Base-by-base conservation (phyloP, 1,140 invertebrate species). In the Berghia stephanieae region DNA sequence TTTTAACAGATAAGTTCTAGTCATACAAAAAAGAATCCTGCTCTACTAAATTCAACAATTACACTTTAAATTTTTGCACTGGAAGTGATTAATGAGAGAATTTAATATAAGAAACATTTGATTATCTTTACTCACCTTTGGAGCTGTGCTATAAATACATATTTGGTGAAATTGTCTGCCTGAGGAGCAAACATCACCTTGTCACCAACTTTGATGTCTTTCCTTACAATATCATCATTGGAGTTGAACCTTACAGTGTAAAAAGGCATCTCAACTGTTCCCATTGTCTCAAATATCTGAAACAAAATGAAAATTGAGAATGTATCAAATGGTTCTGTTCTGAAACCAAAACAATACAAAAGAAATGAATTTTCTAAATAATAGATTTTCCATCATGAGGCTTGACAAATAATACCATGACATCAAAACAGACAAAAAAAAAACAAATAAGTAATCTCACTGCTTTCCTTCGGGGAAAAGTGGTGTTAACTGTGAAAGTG, bases 261-360 rank as follows among this genome's bases (percentile, higher is more conserved):
- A 81, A 93, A 91, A 0, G 95, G 95, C 82, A 94, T 92, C 0
- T 89, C 89, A 0, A 96, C 94, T 84, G 92, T 91, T 6, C 96
- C 96, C 89, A 98, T 94, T 4, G 97, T 95, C 91, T 98, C 96
- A 90, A 96, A 96, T 73, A 98, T 78, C 85, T 87, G 57, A 10
- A 76, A 78, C 42, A 68, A 18, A 77, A 57, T n/a, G n/a, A 76
- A 27, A 36, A 68, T 18, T 24, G 38, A 43, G 34, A n/a, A n/a
- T n/a, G n/a, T n/a, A n/a, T n/a, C n/a, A n/a, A n/a, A n/a, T n/a
- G n/a, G n/a, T n/a, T n/a, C n/a, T n/a, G n/a, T n/a, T n/a, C n/a
- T n/a, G n/a, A n/a, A n/a, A n/a, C n/a, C n/a, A n/a, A n/a, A n/a
- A n/a, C n/a, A n/a, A n/a, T n/a, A n/a, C n/a, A n/a, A n/a, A n/a